Conservation (phyloP, 2,888 invertebrate genomes). For the Gymnosoma rotundatum region DNA sequence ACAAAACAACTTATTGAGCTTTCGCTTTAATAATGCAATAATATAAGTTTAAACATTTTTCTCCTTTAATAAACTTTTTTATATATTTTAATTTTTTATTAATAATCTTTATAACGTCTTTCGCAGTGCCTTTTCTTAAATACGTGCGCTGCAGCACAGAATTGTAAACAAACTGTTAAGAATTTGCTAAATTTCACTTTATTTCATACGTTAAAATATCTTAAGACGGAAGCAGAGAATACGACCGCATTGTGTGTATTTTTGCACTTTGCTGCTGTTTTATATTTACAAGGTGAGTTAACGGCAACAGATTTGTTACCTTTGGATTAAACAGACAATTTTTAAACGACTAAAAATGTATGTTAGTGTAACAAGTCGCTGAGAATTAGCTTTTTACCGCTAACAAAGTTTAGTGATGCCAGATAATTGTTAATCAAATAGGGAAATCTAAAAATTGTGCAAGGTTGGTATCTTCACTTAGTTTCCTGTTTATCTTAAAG, state of each 20-base stretch:
- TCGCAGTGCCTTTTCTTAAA: neutral
- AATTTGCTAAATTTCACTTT: conserved; percentile 35
- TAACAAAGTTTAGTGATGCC: conserved; percentile 25
- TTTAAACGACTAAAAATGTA: conserved; percentile 24
- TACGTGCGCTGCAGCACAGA: conserved; percentile 59
- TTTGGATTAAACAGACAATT: conserved; percentile 1
- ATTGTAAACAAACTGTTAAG: conserved; percentile 63
- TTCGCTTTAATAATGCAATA: neutral
- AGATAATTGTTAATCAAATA: conserved; percentile 16
- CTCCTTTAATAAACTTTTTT: neutral
- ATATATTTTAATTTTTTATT: neutral
- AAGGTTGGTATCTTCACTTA: too few species aligned
- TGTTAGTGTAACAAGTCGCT: conserved; percentile 55
- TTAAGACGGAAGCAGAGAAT: conserved; percentile 62
- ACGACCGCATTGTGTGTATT: conserved; percentile 1
- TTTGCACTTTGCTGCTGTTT: conserved; percentile 27
- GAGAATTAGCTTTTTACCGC: conserved; percentile 23
- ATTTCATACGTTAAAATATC: conserved; percentile 47
- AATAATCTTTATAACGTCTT: neutral
- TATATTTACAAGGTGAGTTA: conserved; percentile 55
- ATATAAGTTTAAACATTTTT: neutral
- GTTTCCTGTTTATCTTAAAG: too few species aligned
- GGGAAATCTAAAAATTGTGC: neutral
- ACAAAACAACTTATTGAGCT: neutral
- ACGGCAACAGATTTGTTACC: conserved; percentile 42